Conservation (phyloP, 92 coral and sea anemone genomes). For the Zoanthus sansibaricus region DNA sequence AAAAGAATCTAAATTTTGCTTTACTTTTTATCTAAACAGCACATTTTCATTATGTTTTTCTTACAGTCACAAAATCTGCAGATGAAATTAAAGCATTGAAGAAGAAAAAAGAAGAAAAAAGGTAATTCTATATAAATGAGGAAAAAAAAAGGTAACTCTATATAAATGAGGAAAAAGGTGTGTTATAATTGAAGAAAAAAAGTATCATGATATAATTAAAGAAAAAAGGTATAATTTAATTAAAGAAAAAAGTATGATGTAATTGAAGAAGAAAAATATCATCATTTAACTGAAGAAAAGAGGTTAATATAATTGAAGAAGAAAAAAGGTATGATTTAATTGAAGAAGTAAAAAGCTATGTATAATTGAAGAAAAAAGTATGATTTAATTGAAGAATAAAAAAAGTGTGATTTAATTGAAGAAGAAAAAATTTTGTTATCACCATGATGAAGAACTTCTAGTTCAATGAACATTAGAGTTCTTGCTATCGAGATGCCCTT, state of each 20-base stretch:
- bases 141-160: constrained; percentile 81
- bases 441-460: too few species aligned
- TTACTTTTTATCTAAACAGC: background rate
- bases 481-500: too few species aligned
- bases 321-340: too few species aligned
- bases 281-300: background rate
- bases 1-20: too few species aligned
- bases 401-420: too few species aligned
- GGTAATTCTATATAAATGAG: constrained; percentile 50
- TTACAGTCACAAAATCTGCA: constrained; percentile 83
- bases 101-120: constrained; percentile 80
- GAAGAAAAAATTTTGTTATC: too few species aligned
- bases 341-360: too few species aligned
- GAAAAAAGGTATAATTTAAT: too few species aligned
- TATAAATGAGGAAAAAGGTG: constrained; percentile 20
- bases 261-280: constrained; percentile 70
- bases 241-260: too few species aligned
- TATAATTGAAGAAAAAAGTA: background rate
- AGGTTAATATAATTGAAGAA: background rate
- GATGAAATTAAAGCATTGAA: constrained; percentile 81
- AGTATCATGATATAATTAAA: too few species aligned
- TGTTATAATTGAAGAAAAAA: background rate
- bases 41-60: background rate
- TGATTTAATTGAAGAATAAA: background rate
- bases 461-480: too few species aligned